Base-by-base conservation (phyloP, 2,113 vertebrate species). In the Ptilorrhoa leucosticta region DNA sequence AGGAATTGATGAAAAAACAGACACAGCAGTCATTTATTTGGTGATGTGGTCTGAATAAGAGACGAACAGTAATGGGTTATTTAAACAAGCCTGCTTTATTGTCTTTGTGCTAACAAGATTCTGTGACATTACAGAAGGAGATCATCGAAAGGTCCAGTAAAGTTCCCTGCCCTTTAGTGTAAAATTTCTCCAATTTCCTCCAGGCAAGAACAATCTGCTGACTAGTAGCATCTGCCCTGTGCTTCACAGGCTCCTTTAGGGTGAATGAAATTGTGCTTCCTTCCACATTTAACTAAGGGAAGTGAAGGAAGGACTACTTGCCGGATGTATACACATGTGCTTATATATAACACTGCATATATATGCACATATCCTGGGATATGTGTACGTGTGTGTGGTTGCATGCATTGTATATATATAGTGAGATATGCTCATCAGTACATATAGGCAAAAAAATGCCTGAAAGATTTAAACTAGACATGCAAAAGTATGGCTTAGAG, bases 11-110 rank as follows among this genome's bases (percentile, higher is more conserved):
- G 28, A 71, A 77, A 91, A 96, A 71, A 82, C 65, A 96, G 94
- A 89, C 76, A 81, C 39, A 96, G 79, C 65, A 92, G 58, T 88
- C 92, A 58, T 69, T 95, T 96, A 76, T 88, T 92, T 91, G 86
- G 44, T 79, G 65, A 89, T 92, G 50, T 75, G 73, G 68, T 83
- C 84, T 91, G 92, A 94, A 90, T 95, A 66, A 76, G 89, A 96
- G 90, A 72, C 0, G 16, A 96, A 82, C 39, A 72, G 58, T 65
- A 94, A 91, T 66, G 80, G 65, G 76, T 92, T 91, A 95, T 84
- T 96, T 87, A 84, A 96, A 96, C 96, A 96, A 96, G 39, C 31
- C 56, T 81, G 40, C 54, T 89, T 97, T 91, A 95, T 91, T 87
- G 75, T 94, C 44, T 83, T 93, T 91, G 90, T 70, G 58, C 64